Evolutionary conservation across 2,888 invertebrate genomes (phyloP), one percentile per base, ranked within the genome.

Genomic region (Drepana falcataria): DNA sequence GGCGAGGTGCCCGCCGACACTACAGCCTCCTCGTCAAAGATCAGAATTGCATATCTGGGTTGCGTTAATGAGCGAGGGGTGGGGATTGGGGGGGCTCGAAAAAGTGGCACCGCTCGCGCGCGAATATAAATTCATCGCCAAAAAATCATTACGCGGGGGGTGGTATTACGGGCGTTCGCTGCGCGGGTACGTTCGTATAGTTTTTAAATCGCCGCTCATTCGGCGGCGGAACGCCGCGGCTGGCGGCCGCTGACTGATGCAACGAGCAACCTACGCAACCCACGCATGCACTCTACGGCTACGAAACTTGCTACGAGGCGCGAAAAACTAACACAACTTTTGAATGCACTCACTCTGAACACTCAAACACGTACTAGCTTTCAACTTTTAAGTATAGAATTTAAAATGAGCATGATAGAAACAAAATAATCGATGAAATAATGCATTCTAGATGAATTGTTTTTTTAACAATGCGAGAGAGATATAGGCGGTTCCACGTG

Each of bases 81-180:
- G 83, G 79, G 81, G 78, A 75, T 68, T 75, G 68, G 71, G 83
- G 90, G 85, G 88, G 85, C 85, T 88, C 88, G 90, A 91, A 91
- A 91, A 90, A 90, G 90, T 90, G 90, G 88, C 91, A 89, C 91
- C 92, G 91, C 90, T 91, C 92, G 92, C 92, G 93, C 93, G 93
- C 93, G 92, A 93, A 93, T 91, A 91, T 93, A 93, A 94, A 94
- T 94, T 94, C 94, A 93, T 94, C 94, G 94, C 94, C 95, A 95
- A 95, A 95, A 95, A 95, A 95, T 95, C 95, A 95, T 95, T 95
- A 95, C 94, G 94, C 94, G 93, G 93, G 93, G 93, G 93, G 93
- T 93, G 93, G 93, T 93, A 93, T 93, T 93, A 93, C 92, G 93
- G 91, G 91, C 85, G 84, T 79, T 85, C 80, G 82, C 83, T 84